Evolutionary conservation across 2,113 vertebrate genomes (phyloP), one percentile per base, ranked within the genome.

Genomic region (Halcyon malimbica): DNA sequence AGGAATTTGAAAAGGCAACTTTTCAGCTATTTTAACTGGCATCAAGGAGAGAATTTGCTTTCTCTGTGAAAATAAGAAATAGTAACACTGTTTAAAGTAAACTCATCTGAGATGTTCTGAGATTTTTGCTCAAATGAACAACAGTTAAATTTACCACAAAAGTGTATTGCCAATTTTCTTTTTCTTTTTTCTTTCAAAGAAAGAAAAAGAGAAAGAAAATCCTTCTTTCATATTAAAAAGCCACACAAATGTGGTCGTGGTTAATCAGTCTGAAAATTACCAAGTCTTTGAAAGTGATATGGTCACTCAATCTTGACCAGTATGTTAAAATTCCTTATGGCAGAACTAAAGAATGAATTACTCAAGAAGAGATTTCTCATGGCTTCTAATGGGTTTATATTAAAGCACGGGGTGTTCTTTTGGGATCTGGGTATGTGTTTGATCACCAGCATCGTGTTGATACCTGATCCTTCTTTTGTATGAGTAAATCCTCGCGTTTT

Each of bases 181-280:
- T 29, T 48, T 57, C 6, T 14, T 28, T 29, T 48, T 57, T 26
- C 50, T 74, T 51, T 76, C 21, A 41, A 63, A 81, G 3, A 13
- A 57, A 57, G 21, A 50, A 50, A 50, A 44, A 35, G 35, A 80
- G 3, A 13, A 57, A 57, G 23, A 51, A 51, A 51, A 25, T 51
- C 50, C 24, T 51, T 51, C 13, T 51, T 51, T 51, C 50, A 25
- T 25, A 51, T 13, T 24, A 71, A 75, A 80, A 54, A 74, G 16
- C 29, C 15, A 64, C 14, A 33, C 20, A 62, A 9, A n/a, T 70
- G 35, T 50, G 48, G 4, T 60, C 0, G 0, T 53, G 41, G 56
- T 74, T 74, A n/a, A 67, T 74, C 29, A 39, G 60, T 62, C 44
- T 84, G 46, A 48, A 83, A 56, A 51, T 29, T n/a, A 25, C 29